Evolutionary conservation across 2,113 vertebrate species (phyloP), one percentile per base, ranked within the genome.

Genomic region (Syrmaticus mikado): DNA sequence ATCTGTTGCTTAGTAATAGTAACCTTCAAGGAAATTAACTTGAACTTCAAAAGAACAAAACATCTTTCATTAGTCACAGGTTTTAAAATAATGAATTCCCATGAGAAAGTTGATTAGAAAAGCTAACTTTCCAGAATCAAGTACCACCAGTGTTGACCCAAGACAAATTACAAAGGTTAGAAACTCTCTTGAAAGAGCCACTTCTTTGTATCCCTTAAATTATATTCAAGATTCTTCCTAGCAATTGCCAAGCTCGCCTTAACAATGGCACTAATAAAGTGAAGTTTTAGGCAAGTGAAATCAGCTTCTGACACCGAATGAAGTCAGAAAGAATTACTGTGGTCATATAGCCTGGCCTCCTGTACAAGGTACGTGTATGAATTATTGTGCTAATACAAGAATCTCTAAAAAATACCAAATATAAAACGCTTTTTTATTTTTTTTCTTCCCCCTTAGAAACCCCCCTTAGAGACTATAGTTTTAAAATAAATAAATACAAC

Each of bases 11-110:
- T 98, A 97, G 98, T 97, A 98, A 98, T 98, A 73, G 60, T 96
- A 96, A 91, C 94, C 97, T 97, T 98, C 70, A 96, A 89, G 86
- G 82, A 98, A 97, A 98, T 97, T 95, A 98, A 95, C 93, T 93
- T 97, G 96, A 98, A 97, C 97, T 98, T 98, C 98, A 98, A 98
- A 97, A 98, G 97, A 97, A 97, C 97, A 91, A 95, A 95, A 96
- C 94, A 88, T 91, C 93, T 95, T 96, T 94, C 95, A 98, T 98
- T 98, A 98, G 96, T 96, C 97, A 95, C 75, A 87, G 92, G 94
- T 91, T 97, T 97, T 94, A 96, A 97, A 92, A 98, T 97, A 98
- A 98, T 97, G 93, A 98, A 97, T 97, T 97, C 97, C 98, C 96
- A 72, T 60, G 97, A 97, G 97, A 94, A 98, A 96, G 87, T 70